A percentile compares a stretch with the other conserved stretches of the same genome.
Conservation (phyloP, 2,888 invertebrate genomes). For the Himalopsyche anomala region DNA sequence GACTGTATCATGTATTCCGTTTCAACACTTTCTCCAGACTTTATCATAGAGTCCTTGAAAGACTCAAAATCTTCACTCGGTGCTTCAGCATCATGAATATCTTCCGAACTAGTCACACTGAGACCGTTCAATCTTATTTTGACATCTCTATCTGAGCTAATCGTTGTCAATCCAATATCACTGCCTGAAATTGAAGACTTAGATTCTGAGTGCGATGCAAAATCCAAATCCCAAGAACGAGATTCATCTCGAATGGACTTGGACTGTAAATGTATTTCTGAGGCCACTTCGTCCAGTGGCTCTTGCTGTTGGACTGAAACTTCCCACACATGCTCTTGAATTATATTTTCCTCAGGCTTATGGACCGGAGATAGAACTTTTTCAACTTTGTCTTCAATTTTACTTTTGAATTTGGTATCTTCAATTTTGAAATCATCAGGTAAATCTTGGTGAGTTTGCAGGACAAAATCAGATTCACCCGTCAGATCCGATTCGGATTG, state of each 20-base stretch:
- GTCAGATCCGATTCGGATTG: constrained; percentile 77
- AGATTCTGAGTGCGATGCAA: constrained; percentile 61
- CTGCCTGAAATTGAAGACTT: constrained; percentile 63
- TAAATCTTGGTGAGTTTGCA: constrained; percentile 60
- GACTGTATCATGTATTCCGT: constrained; percentile 77
- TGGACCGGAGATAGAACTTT: constrained; percentile 72
- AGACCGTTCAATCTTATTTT: constrained; percentile 63
- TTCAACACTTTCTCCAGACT: constrained; percentile 76
- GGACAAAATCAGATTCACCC: constrained; percentile 72
- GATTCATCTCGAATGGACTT: constrained; percentile 60
- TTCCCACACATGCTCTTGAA: constrained; percentile 75
- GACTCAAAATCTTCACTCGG: constrained; percentile 63
- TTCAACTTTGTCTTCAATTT: constrained; percentile 71
- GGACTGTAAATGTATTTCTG: constrained; percentile 60
- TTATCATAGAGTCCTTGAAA: constrained; percentile 75
- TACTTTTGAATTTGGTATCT: constrained; percentile 64
- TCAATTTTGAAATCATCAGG: constrained; percentile 59
- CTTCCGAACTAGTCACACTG: constrained; percentile 62
- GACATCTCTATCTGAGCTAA: constrained; percentile 62
- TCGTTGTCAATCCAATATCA: constrained; percentile 59
- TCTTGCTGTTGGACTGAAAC: constrained; percentile 73
- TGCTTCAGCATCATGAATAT: constrained; percentile 61
- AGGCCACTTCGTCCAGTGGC: constrained; percentile 69
- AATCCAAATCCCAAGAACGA: constrained; percentile 60
- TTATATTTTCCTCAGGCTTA: constrained; percentile 72